Percentiles rank a stretch among this genome's conserved stretches.
phyloP scores from a whole-genome alignment of 2,888 invertebrate genomes.

The Drosophila anomelani region DNA sequence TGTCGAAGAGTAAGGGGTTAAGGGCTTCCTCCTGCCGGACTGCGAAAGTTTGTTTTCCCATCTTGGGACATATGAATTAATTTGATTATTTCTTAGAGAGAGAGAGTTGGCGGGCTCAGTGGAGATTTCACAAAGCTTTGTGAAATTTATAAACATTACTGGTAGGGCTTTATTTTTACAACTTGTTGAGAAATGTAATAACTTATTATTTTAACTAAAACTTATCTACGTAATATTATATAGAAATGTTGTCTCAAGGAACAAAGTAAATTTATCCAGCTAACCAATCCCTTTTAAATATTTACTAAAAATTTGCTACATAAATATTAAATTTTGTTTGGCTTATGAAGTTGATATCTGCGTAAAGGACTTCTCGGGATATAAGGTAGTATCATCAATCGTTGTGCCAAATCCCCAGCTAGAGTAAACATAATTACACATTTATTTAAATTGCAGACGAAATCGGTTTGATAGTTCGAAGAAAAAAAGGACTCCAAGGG shows the following conservation, averaged over 20 bases:
- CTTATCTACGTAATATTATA: no score
- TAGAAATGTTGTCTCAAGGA: neutral
- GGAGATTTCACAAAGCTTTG: neutral
- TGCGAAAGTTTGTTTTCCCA: slow-evolving; percentile 58
- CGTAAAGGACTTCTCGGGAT: no score
- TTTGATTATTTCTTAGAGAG: slow-evolving; percentile 55
- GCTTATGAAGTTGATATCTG: neutral
- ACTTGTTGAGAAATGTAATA: neutral
- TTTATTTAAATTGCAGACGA: slow-evolving; percentile 67
- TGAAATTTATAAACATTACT: neutral
- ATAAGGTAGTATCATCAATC: slow-evolving; percentile 2
- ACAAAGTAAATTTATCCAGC: neutral
- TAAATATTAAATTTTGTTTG: neutral
- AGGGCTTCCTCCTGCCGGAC: slow-evolving; percentile 11
- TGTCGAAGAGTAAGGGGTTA: slow-evolving; percentile 26
- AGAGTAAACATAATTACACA: slow-evolving; percentile 65
- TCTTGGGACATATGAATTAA: slow-evolving; percentile 63
- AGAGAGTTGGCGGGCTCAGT: neutral
- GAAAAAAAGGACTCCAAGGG: slow-evolving; percentile 1
- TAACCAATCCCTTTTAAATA: slow-evolving; percentile 8
- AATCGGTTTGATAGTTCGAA: neutral
- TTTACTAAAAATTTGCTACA: neutral
- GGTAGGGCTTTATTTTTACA: neutral
- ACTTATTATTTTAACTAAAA: neutral
- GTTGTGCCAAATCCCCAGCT: slow-evolving; percentile 15